phyloP scores from a whole-genome alignment of 1,140 invertebrate species.

The Rhagoletis pomonella region DNA sequence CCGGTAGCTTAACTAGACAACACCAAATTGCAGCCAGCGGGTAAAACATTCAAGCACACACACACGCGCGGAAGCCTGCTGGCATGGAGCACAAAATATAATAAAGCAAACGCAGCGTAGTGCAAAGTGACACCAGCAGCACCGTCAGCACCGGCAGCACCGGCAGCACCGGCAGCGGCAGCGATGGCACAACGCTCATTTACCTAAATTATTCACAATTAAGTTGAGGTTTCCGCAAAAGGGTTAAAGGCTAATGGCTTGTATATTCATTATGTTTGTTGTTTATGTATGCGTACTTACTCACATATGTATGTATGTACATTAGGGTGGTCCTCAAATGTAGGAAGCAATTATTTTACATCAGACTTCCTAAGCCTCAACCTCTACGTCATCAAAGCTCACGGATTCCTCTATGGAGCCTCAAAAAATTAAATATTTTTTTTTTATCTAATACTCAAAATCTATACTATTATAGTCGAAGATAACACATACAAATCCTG shows the following conservation, averaged over 20 bases:
- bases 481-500: too few relatives aligned
- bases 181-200: constrained; percentile 21
- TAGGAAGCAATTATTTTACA: too few relatives aligned
- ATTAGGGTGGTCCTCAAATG: too few relatives aligned
- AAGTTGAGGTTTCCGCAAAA: constrained; percentile 49
- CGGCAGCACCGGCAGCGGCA: neutral
- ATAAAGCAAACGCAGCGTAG: neutral
- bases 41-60: neutral
- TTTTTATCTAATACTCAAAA: too few relatives aligned
- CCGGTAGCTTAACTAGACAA: constrained; percentile 49
- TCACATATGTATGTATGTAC: neutral
- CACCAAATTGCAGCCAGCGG: constrained; percentile 36
- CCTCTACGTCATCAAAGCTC: too few relatives aligned
- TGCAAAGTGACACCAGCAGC: neutral
- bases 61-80: neutral
- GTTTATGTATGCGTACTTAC: neutral
- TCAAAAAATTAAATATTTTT: too few relatives aligned
- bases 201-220: constrained; percentile 52
- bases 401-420: too few relatives aligned
- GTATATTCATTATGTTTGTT: constrained; percentile 50
- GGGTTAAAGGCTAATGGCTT: constrained; percentile 48
- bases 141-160: neutral
- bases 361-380: too few relatives aligned
- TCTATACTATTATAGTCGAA: too few relatives aligned
- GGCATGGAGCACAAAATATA: neutral